These are phyloP conservation scores for Papilio elwesi DNA, from an alignment of 2,888 invertebrate genomes.

Conservation along the genomic window DNA sequence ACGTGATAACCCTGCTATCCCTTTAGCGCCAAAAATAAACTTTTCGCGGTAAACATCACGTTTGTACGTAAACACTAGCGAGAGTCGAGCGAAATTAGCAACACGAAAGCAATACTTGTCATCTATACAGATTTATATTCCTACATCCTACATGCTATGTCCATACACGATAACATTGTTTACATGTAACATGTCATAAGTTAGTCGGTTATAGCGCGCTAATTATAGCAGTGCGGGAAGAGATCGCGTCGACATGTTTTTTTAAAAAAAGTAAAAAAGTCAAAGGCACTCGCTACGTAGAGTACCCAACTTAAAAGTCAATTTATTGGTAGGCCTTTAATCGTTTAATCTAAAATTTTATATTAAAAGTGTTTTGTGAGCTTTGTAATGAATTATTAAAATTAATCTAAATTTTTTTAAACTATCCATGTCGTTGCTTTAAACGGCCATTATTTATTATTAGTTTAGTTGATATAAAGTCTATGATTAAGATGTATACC, in stretches of 20 bases:
- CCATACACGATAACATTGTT: conserved; percentile 7
- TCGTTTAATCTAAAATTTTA: no score
- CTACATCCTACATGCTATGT: conserved; percentile 13
- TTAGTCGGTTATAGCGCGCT: background rate
- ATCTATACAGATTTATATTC: background rate
- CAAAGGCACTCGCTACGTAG: background rate
- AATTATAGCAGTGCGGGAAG: conserved; percentile 21
- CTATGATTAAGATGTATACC: no score
- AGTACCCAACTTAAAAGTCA: background rate
- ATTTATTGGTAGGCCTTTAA: no score
- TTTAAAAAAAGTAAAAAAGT: conserved; percentile 2
- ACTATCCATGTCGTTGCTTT: no score
- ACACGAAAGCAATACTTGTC: background rate
- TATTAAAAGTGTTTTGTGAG: no score
- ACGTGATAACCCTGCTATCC: conserved; percentile 34
- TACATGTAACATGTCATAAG: conserved; percentile 20
- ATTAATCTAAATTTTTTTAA: no score
- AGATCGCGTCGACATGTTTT: conserved; percentile 9
- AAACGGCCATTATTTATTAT: no score
- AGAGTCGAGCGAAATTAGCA: conserved; percentile 21
- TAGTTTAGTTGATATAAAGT: no score
- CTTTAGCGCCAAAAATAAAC: conserved; percentile 35
- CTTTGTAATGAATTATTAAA: no score
- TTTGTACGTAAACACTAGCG: conserved; percentile 22
- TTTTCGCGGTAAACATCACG: conserved; percentile 8